Evolutionary conservation across 2,797 vertebrate species (phyloP), one percentile per base, ranked within the genome.

Genomic region (Danio albolineatus): DNA sequence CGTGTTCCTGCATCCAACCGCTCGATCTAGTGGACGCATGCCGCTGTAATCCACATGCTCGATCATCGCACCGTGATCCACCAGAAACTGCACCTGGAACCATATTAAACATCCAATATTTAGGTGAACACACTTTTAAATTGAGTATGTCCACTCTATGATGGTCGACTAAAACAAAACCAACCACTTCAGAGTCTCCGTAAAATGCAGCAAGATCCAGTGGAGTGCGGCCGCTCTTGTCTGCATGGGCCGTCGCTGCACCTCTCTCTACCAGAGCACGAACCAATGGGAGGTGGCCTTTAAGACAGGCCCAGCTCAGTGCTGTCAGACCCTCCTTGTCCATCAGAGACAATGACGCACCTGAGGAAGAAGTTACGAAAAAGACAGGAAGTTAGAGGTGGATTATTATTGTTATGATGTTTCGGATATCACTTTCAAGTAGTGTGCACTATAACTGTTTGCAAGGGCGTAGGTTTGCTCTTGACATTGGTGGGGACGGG

Each of bases 21-120:
- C 97, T 74, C 97, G 90, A 89, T 99, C 98, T 0, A 99, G 93
- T 7, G 98, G 97, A 13, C 97, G 95, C 98, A 99, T 99, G 73
- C 98, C 97, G 0, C 98, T 99, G 95, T 97, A 99, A 92, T 99
- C 98, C 0, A 99, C 97, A 0, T 99, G 98, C 88, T 99, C 98
- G 0, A 99, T 99, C 97, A 99, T 96, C 87, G 97, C 98, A 21
- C 98, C 97, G 0, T 99, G 96, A 90, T 99, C 97, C 71, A 99
- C 98, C 88, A 99, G 92, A 88, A 96, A 99, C 92, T 99, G 98
- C 85, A 99, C 98, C 98, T 99, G 93, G 10, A 79, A 71, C 19
- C 56, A 61, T 10, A 70, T 41, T 10, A 49, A 49, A 51, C 10
- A 51, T 1, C 48, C 48, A 48, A 51, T 4, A 51, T 51, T 28